Conservation (phyloP, 2,888 invertebrate genomes). For the Cryptocheilus praepositus region DNA sequence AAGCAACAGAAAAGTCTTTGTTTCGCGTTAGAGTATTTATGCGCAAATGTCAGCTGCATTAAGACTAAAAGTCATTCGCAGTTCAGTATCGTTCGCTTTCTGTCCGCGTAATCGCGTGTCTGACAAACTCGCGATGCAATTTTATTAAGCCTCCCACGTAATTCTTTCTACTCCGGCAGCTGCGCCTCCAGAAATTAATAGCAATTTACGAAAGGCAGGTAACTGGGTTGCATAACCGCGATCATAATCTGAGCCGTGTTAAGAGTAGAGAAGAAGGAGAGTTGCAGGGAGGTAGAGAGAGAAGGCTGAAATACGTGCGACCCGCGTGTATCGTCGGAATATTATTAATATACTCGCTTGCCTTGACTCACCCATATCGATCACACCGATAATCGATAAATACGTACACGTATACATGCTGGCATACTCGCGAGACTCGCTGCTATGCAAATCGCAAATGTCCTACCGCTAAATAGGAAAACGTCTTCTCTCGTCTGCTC, state of each 20-base stretch:
- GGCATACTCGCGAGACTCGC: conserved; percentile 25
- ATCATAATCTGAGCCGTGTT: conserved; percentile 53
- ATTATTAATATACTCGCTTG: conserved; percentile 71
- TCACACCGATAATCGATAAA: conserved; percentile 68
- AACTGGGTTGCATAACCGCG: conserved; percentile 66
- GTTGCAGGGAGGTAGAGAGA: not conserved
- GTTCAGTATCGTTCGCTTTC: too few species aligned
- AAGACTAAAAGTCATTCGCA: too few species aligned
- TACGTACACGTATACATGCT: conserved; percentile 39
- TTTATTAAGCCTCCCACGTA: not conserved
- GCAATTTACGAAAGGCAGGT: conserved; percentile 49
- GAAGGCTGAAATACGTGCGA: conserved; percentile 68
- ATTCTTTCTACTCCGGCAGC: conserved; percentile 4
- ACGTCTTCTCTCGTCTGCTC: conserved; percentile 6
- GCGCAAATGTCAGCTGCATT: too few species aligned
- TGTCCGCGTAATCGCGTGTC: too few species aligned
- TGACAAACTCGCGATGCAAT: too few species aligned
- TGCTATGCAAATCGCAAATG: conserved; percentile 19
- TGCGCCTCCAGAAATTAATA: conserved; percentile 43
- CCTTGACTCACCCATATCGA: conserved; percentile 71
- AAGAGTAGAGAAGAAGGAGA: conserved; percentile 10
- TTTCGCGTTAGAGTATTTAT: too few species aligned
- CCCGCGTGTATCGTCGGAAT: conserved; percentile 83
- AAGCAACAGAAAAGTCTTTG: too few species aligned
- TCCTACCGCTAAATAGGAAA: conserved; percentile 46